Evolutionary conservation across 2,888 invertebrate genomes (phyloP), one percentile per base, ranked within the genome.

Genomic region (Zele albiditarsus): DNA sequence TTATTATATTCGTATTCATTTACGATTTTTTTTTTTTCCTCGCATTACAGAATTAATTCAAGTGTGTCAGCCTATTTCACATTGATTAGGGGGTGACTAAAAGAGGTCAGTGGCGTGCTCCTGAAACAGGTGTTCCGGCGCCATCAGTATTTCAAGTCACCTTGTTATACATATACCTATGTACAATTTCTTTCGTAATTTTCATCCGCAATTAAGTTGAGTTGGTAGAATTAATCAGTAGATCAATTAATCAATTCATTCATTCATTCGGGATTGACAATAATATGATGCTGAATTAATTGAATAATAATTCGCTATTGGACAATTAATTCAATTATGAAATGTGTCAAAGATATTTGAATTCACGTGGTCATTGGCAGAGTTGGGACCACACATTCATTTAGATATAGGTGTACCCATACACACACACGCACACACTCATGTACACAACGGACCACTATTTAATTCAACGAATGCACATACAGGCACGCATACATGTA

Each of bases 91-190:
- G 67, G 42, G 57, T 31, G 73, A n/a, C 38, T 8, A 71, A 74
- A 74, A 74, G 70, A 74, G 74, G 74, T 74, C 74, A 74, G 70
- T 74, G 70, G 74, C 70, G 70, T 65, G 65, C 70, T 57, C 66
- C 66, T 74, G 70, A 63, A 74, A 74, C 74, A 74, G 70, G 70
- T 74, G 74, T 74, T 69, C 53, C 68, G 31, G 20, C 31, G 68
- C 68, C 68, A 69, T 57, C 28, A 27, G 31, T 28, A 46, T 42
- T 67, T 38, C 23, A 3, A 46, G 10, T 69, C 31, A 69, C 65
- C 38, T 38, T 65, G 4, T 53, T 20, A 8, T 53, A 20, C 8
- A 20, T 12, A 42, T 53, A 20, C n/a, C 20, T n/a, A 53, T 23
- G 8, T 53, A 53, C 2, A 4, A n/a, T 65, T 53, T 20, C 3